Conservation (phyloP, 2,888 invertebrate species). For the Galerucella pusilla region DNA sequence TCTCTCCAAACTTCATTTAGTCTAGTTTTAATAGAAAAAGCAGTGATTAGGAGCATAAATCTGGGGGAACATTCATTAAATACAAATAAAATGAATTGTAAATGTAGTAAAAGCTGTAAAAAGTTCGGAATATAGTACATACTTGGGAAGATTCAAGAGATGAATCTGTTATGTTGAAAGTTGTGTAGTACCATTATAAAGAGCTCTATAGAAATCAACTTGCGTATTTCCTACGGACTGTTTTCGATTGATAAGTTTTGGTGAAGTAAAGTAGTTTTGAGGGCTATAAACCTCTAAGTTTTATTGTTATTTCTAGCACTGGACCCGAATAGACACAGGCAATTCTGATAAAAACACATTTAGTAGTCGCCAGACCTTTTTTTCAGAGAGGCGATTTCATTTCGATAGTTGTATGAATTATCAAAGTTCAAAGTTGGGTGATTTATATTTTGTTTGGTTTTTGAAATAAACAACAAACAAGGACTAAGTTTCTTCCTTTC, state of each 20-base stretch:
- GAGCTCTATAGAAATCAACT: background rate
- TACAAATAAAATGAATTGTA: no score
- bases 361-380: slow-evolving; percentile 8
- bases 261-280: slow-evolving; percentile 7
- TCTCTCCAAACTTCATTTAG: no score
- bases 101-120: no score
- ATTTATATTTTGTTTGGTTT: background rate
- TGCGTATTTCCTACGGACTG: background rate
- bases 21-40: no score
- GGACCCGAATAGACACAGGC: slow-evolving; percentile 2
- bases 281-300: slow-evolving; percentile 5
- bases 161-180: background rate
- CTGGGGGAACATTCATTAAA: no score
- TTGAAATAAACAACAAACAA: background rate
- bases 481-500: no score
- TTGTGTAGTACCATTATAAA: background rate
- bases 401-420: slow-evolving; percentile 1
- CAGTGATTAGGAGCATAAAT: no score
- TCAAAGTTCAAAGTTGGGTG: slow-evolving; percentile 7
- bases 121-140: no score
- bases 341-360: slow-evolving; percentile 10
- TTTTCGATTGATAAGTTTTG: background rate
- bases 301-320: slow-evolving; percentile 9
- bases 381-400: background rate
- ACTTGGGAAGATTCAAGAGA: background rate